A percentile compares a stretch with the other conserved stretches of the same genome.
These are phyloP conservation scores for Tympanoctomys barrerae DNA, from an alignment of 2,797 vertebrate genomes.

Conservation along the genomic window DNA sequence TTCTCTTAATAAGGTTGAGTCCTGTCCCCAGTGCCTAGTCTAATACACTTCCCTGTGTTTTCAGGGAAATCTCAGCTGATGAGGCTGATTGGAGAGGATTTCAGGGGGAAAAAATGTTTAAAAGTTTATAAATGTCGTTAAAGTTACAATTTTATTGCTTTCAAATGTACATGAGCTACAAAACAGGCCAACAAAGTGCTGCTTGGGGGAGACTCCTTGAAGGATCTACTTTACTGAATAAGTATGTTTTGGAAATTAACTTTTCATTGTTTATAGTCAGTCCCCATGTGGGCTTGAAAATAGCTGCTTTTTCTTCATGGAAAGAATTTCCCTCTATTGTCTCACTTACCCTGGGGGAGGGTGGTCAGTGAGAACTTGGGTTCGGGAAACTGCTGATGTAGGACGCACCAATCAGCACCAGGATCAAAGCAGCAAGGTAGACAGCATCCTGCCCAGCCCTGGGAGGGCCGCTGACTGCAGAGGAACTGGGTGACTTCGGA, in stretches of 20 bases:
- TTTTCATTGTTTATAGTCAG: conserved; percentile 64
- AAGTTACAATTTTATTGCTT: conserved; percentile 53
- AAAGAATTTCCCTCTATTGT: conserved; percentile 70
- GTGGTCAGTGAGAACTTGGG: not conserved
- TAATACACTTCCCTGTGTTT: not conserved
- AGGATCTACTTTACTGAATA: conserved; percentile 70
- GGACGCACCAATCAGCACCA: not conserved
- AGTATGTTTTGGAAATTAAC: conserved; percentile 72
- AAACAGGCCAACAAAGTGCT: conserved; percentile 39
- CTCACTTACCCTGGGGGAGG: not conserved
- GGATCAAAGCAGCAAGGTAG: not conserved
- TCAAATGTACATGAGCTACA: conserved; percentile 26
- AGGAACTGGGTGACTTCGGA: not conserved
- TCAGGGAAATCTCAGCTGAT: conserved; percentile 41
- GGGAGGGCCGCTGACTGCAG: not conserved
- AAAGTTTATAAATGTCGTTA: conserved; percentile 10
- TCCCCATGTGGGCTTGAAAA: conserved; percentile 7
- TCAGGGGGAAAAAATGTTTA: conserved; percentile 36
- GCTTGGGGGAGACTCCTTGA: conserved; percentile 30
- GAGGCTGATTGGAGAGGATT: not conserved
- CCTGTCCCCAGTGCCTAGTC: not conserved
- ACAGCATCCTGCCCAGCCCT: not conserved
- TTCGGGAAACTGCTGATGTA: not conserved
- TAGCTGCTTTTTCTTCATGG: conserved; percentile 65
- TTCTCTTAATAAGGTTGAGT: not conserved